Evolutionary conservation across 2,888 invertebrate species (phyloP), one percentile per base, ranked within the genome.

Genomic region (Panzeria rudis): DNA sequence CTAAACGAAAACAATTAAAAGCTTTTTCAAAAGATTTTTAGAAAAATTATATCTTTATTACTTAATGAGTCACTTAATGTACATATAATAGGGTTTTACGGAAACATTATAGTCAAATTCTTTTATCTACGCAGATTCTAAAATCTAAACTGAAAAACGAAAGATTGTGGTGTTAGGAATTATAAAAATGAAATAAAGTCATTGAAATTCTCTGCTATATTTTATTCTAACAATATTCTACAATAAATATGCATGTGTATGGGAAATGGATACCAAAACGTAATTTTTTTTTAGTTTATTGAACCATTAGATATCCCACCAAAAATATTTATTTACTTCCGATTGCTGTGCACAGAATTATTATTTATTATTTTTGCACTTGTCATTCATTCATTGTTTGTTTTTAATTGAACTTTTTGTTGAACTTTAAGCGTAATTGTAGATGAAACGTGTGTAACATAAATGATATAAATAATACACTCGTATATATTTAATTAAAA

Each of bases 251-350:
- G 11, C 9, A 7, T 69, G 38, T 11, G 41, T 41, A 52, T 52
- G 25, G 29, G 20, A 50, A 71, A 17, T 25, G 54, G 7, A 41
- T 13, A 41, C 23, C 25, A 15, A 71, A 29, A 13, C 3, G 50
- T 17, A 56, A 56, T 9, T 17, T n/a, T n/a, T n/a, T n/a, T n/a
- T 15, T 32, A 78, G 62, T 68, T 56, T 41, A 17, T 62, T 79
- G 64, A 79, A 72, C 62, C 35, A 79, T 23, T 71, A 9, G 61
- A 71, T 35, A 38, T 62, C 6, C 29, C 32, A 64, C 32, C n/a
- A 77, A 69, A 59, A 62, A 56, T 17, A 38, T 47, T 25, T 69
- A 69, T 81, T 68, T 44, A 84, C 84, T 84, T 84, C 84, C 84
- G 72, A 84, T 73, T 52, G 32, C 8, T 69, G 84, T 69, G 81